Evolutionary conservation across 2,888 invertebrate species (phyloP), one percentile per base, ranked within the genome.

Genomic region (Saturnia japonica): DNA sequence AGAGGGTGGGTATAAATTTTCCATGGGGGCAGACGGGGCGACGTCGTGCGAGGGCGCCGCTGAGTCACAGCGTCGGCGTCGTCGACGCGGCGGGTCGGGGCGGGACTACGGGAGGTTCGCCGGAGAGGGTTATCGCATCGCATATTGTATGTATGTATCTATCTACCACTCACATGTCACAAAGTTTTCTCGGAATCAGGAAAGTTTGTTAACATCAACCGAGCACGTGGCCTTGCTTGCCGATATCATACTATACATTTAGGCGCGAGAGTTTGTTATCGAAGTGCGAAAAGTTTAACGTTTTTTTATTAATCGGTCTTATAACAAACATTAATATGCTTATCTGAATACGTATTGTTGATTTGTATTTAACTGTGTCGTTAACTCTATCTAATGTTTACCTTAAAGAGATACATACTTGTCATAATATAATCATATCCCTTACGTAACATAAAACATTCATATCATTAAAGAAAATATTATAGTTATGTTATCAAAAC

Each of bases 1-100:
- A 86, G 89, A 89, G 93, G 93, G 93, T 91, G 91, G 93, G 91
- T 93, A 94, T 94, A 94, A 93, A 94, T 94, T 94, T 93, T 93
- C 87, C 85, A 93, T 91, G 93, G 93, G 89, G 93, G 93, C 87
- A 93, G 93, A 93, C 93, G 93, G 91, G 91, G 93, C 92, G 93
- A 93, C 93, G 92, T 91, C 92, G 93, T 88, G 87, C 87, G 87
- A 91, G 92, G 92, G 93, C 91, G 92, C 92, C 92, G 91, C 91
- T 93, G 93, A 94, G 87, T 93, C 93, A 94, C 91, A 87, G 79
- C 84, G 88, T 82, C 85, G 86, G 80, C 83, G 80, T 80, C 78
- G 82, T 77, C 82, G 82, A 78, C 82, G 82, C n/a, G n/a, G n/a
- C n/a, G n/a, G n/a, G n/a, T n/a, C n/a, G n/a, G n/a, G n/a, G 71